Conservation (phyloP, 2,113 vertebrate species). For the Chrysochloris asiatica region DNA sequence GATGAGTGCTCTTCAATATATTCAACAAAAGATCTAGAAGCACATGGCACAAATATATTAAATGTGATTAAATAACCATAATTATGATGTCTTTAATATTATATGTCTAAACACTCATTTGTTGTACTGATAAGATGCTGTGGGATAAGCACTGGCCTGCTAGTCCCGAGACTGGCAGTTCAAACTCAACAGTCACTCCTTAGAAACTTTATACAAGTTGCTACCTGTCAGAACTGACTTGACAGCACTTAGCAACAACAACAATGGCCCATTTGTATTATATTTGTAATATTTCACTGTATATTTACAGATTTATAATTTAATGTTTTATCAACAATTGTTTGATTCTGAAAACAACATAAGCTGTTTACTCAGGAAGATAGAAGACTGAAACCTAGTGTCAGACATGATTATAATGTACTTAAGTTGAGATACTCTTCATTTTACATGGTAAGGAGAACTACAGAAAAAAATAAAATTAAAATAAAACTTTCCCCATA, state of each 20-base stretch:
- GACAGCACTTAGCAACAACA: no score
- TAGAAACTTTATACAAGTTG: no score
- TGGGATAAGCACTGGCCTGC: no score
- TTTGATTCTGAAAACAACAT: not conserved
- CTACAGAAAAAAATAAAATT: not conserved
- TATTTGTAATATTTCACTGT: not conserved
- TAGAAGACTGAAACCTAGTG: not conserved
- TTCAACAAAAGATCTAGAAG: not conserved
- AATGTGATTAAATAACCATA: not conserved
- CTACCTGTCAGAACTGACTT: no score
- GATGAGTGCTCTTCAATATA: not conserved
- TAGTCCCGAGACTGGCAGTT: no score
- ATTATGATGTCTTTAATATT: not conserved
- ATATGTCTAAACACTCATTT: accelerated
- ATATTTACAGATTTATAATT: not conserved
- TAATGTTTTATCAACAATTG: not conserved
- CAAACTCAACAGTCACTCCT: no score
- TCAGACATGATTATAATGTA: not conserved
- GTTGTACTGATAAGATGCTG: no score
- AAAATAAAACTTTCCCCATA: not conserved
- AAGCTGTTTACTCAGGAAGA: not conserved
- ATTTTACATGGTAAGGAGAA: not conserved
- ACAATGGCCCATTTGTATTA: not conserved
- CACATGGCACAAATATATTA: not conserved
- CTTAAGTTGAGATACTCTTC: not conserved